Conservation (phyloP, 1,140 invertebrate genomes). For the Popillia japonica region DNA sequence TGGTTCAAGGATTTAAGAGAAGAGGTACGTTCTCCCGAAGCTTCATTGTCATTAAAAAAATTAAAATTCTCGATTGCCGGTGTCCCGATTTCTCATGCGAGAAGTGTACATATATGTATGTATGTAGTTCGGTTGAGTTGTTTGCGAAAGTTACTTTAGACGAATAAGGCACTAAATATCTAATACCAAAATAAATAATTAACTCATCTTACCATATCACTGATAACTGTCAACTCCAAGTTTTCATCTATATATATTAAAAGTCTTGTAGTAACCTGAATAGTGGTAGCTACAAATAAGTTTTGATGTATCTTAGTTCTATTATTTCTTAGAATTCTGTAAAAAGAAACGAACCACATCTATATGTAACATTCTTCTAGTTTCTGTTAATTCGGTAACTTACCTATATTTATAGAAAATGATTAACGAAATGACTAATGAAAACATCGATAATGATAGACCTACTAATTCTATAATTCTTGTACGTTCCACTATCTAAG, state of each 20-base stretch:
- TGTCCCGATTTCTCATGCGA: no score
- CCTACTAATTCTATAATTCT: conserved; percentile 84
- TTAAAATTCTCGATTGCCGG: no score
- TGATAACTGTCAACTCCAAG: conserved; percentile 69
- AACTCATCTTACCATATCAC: conserved; percentile 75
- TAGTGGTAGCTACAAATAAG: conserved; percentile 85
- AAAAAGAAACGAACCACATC: conserved; percentile 44
- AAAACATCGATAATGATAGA: conserved; percentile 76
- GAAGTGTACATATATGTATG: no score
- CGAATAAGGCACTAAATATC: no score
- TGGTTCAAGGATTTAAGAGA: no score
- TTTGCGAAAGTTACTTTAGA: no score
- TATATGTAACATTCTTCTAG: no score
- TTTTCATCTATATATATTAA: conserved; percentile 87
- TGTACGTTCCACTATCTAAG: conserved; percentile 76
- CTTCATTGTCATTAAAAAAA: no score
- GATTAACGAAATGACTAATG: conserved; percentile 76
- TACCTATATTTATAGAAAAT: conserved; percentile 87
- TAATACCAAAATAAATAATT: not conserved
- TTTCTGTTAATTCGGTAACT: conserved; percentile 46
- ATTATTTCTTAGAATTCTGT: conserved; percentile 83
- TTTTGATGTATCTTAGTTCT: conserved; percentile 89
- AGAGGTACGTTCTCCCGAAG: no score
- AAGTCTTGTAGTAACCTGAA: conserved; percentile 85
- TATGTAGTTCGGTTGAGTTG: no score